Conservation (phyloP, 2,113 vertebrate genomes). For the Carassius carassius region DNA sequence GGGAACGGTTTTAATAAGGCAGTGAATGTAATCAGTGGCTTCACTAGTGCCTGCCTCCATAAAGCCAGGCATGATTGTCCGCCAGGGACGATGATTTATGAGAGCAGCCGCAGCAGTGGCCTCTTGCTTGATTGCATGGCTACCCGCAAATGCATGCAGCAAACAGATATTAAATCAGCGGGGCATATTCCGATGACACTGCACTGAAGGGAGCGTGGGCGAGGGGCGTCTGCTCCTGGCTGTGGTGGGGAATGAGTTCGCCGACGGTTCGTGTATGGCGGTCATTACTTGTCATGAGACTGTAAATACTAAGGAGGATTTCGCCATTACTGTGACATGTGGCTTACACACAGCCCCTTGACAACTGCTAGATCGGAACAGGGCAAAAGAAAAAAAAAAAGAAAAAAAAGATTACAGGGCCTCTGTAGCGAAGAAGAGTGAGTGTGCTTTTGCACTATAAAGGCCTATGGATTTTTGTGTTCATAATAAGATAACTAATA, state of each 20-base stretch:
- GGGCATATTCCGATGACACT: slow-evolving; percentile 65
- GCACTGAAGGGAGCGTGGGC: slow-evolving; percentile 42
- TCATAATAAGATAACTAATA: not conserved
- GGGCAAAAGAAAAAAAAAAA: not conserved
- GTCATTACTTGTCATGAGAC: slow-evolving; percentile 68
- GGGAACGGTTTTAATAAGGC: slow-evolving; percentile 52
- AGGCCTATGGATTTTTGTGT: not conserved
- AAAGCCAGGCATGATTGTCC: slow-evolving; percentile 65
- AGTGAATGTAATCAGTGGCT: slow-evolving; percentile 68
- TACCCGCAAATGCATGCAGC: slow-evolving; percentile 65
- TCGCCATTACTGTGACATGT: slow-evolving; percentile 1
- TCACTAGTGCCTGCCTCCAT: slow-evolving; percentile 59
- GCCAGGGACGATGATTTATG: slow-evolving; percentile 64
- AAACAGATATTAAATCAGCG: slow-evolving; percentile 73
- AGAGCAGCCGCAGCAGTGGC: slow-evolving; percentile 58
- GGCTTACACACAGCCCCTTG: not conserved
- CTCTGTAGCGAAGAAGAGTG: not conserved
- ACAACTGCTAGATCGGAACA: slow-evolving; percentile 2
- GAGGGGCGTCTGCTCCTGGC: slow-evolving; percentile 56
- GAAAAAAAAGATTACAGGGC: too few relatives aligned
- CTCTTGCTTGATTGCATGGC: slow-evolving; percentile 71
- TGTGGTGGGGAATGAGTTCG: slow-evolving; percentile 60
- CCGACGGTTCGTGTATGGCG: slow-evolving; percentile 21
- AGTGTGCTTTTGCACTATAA: not conserved
- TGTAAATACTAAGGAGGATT: slow-evolving; percentile 5